Evolutionary conservation across 2,797 vertebrate genomes (phyloP).

Genomic region (Pipistrellus pygmaeus): DNA sequence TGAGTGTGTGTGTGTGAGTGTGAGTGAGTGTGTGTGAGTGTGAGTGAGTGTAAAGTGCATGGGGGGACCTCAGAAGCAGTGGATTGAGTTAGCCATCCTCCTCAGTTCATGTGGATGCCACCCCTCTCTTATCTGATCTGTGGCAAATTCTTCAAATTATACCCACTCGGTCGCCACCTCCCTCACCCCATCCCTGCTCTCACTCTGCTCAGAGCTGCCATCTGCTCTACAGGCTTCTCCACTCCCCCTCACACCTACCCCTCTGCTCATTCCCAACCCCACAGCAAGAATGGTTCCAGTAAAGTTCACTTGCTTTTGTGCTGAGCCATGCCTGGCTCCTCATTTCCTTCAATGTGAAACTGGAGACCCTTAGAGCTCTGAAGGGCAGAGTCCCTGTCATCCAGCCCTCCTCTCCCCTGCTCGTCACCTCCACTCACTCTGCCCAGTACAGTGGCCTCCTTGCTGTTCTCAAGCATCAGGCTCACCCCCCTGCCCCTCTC

Average conservation of each 20-base stretch:
- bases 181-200: background rate
- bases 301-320: background rate
- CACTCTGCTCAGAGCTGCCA: fast-evolving
- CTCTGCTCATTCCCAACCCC: background rate
- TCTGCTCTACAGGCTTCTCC: background rate
- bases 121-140: background rate
- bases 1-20: too few species aligned
- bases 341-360: background rate
- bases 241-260: fast-evolving
- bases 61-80: background rate
- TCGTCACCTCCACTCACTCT: background rate
- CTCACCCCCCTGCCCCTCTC: too few species aligned
- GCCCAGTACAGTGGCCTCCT: fast-evolving
- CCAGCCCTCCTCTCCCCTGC: background rate
- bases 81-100: background rate
- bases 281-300: background rate
- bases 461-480: background rate
- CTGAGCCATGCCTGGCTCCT: background rate
- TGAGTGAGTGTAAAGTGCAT: too few species aligned
- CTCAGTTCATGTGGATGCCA: background rate
- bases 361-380: background rate
- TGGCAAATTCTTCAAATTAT: background rate
- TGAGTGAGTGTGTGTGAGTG: too few species aligned
- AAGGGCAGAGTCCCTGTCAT: fast-evolving
- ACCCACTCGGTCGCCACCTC: background rate